phyloP scores from a whole-genome alignment of 2,797 vertebrate genomes.

The Diceros bicornis region DNA sequence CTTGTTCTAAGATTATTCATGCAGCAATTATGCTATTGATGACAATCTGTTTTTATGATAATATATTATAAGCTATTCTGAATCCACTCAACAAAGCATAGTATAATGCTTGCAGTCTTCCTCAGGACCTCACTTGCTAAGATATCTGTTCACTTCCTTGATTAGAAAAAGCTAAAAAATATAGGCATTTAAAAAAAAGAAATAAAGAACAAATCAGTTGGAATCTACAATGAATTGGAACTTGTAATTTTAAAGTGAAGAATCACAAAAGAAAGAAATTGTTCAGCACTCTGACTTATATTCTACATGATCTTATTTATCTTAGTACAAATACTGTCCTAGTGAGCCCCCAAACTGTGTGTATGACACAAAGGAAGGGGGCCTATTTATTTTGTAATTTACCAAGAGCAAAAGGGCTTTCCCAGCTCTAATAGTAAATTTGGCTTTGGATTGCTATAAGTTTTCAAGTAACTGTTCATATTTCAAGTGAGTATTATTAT shows the following conservation, averaged over 20 bases:
- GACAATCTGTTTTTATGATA: conserved; percentile 79
- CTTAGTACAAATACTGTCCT: neutral
- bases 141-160: conserved; percentile 67
- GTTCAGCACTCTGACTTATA: neutral
- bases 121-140: conserved; percentile 69
- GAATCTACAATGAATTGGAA: conserved; percentile 25
- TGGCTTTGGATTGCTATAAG: neutral
- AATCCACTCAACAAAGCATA: conserved; percentile 68
- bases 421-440: neutral
- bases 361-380: neutral
- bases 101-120: neutral
- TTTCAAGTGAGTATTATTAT: neutral
- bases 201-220: conserved; percentile 3
- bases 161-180: conserved; percentile 72
- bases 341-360: neutral
- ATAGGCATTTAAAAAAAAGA: conserved; percentile 53
- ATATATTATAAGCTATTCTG: conserved; percentile 66
- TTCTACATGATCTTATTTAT: neutral
- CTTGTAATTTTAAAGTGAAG: conserved; percentile 59
- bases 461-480: neutral
- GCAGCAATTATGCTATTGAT: conserved; percentile 69
- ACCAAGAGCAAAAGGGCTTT: neutral
- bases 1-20: conserved; percentile 70
- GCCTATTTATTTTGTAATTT: conserved; percentile 30
- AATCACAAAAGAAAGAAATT: conserved; percentile 54